Evolutionary conservation across 1,140 invertebrate species (phyloP), one percentile per base, ranked within the genome.

Genomic region (Medauroidea extradentata): DNA sequence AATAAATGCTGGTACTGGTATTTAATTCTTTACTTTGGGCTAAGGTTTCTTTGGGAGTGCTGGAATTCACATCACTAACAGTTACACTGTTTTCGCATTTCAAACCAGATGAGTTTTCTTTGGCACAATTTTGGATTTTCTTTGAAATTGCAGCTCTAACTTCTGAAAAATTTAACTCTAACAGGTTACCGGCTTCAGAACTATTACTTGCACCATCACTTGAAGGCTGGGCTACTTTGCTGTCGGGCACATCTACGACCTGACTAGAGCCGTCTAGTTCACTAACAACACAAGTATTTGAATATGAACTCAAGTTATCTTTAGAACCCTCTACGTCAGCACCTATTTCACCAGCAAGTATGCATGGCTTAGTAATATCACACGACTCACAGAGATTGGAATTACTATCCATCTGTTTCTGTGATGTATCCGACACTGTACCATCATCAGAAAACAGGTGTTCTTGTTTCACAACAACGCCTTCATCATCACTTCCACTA

Each of bases 391-490:
- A 57, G 5, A 57, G 24, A 13, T 57, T 57, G 7, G 43, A 57
- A 16, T 57, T 48, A 49, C 44, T 49, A 39, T 57, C 55, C 14
- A 8, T 57, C 18, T 39, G 24, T 7, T 42, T 55, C 23, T 55
- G 42, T 16, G 9, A 18, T 25, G n/a, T 19, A 42, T 43, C 38
- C n/a, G 5, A 25, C 14, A 14, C 3, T 46, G 16, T 46, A 13
- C 8, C 38, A 44, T n/a, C 3, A 18, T 50, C 21, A n/a, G 19
- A 41, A 21, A 23, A 8, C 23, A 18, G 16, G 16, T 23, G 16
- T 18, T 24, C 14, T 13, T 41, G n/a, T 18, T 5, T 56, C 19
- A 16, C 39, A 9, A 41, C 19, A 19, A 19, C 24, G 1, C 13
- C 55, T 21, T n/a, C 18, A 16, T 27, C 18, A 8, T 11, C 18